Conservation (phyloP, 2,113 vertebrate species). For the Macroglossus sobrinus region DNA sequence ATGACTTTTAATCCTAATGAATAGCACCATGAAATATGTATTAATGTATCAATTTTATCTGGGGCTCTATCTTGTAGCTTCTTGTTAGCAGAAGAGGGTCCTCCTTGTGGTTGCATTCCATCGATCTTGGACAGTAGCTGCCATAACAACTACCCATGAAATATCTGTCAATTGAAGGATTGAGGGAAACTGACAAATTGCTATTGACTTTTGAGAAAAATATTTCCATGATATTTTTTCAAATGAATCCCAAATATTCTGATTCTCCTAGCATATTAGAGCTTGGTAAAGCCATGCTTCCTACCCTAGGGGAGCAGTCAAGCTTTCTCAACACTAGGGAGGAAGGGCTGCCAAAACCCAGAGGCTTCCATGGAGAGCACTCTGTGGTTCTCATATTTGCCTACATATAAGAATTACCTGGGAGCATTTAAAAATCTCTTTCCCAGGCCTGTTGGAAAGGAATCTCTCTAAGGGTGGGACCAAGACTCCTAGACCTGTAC, state of each 20-base stretch:
- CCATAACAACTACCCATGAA: neutral
- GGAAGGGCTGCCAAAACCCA: neutral
- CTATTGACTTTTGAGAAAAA: constrained; percentile 7
- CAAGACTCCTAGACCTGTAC: neutral
- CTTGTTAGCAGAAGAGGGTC: neutral
- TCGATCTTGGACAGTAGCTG: neutral
- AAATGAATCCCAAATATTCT: neutral
- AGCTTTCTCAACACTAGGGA: neutral
- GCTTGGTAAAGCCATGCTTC: neutral
- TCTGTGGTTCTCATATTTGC: neutral
- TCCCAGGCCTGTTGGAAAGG: neutral
- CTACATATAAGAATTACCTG: neutral
- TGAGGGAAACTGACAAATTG: neutral
- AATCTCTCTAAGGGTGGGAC: neutral
- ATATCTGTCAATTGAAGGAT: neutral
- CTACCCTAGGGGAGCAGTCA: neutral
- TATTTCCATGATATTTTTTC: neutral
- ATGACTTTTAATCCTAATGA: neutral
- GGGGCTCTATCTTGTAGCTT: neutral
- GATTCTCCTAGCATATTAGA: neutral
- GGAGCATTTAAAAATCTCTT: neutral
- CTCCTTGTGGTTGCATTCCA: neutral
- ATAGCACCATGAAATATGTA: neutral
- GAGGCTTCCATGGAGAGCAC: neutral
- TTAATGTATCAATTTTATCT: neutral